A percentile compares a stretch with the other conserved stretches of the same genome.
Evolutionary conservation across 2,888 invertebrate species (phyloP).

Genomic region (Chymomyza procnemis): DNA sequence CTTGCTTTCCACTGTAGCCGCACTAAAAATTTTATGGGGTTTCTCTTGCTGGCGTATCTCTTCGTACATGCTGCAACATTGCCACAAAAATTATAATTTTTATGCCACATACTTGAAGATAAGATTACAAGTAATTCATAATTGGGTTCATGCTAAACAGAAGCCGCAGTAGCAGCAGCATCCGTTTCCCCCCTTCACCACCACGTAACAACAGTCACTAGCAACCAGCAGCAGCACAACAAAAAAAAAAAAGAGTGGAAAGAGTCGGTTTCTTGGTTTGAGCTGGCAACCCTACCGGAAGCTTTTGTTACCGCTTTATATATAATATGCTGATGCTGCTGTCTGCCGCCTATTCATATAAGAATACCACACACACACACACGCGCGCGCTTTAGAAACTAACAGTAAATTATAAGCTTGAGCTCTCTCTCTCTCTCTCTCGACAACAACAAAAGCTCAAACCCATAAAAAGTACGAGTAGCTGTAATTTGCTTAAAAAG

Average conservation of each 20-base stretch:
- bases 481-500: no score
- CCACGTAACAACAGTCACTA: conserved; percentile 17
- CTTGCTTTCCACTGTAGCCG: conserved; percentile 2
- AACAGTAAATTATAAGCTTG: not conserved
- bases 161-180: conserved; percentile 23
- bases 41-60: not conserved
- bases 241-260: not conserved
- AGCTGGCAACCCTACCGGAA: conserved; percentile 37
- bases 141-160: conserved; percentile 40
- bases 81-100: conserved; percentile 62
- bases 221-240: conserved; percentile 6
- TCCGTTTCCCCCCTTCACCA: conserved; percentile 4
- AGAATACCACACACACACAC: not conserved
- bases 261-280: no score
- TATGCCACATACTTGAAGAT: conserved; percentile 68
- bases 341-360: not conserved
- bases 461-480: no score
- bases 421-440: no score
- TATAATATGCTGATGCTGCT: conserved; percentile 10
- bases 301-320: conserved; percentile 18
- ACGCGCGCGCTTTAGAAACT: not conserved
- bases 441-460: no score
- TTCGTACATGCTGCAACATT: not conserved
- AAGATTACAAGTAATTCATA: conserved; percentile 60
- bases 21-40: not conserved